Conservation (phyloP, 2,797 vertebrate genomes). For the Sebastiscus albofasciatus region DNA sequence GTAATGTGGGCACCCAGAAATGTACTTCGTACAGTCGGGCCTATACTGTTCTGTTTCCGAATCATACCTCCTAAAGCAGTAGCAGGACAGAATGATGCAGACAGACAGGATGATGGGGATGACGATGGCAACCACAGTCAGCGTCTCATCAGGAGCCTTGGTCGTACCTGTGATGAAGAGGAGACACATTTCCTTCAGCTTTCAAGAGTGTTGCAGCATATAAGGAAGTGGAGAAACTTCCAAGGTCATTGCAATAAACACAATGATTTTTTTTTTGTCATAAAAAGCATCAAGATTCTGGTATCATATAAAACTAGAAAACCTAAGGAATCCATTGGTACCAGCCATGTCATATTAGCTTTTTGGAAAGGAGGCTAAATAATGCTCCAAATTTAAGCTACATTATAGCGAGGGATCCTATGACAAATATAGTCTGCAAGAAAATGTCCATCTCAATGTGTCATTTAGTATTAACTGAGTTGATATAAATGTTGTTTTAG, state of each 20-base stretch:
- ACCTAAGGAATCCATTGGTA: too few species aligned
- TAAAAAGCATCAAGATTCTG: background rate
- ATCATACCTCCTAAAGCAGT: constrained; percentile 67
- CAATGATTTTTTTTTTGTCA: background rate
- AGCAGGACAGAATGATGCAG: constrained; percentile 61
- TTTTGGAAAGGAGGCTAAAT: too few species aligned
- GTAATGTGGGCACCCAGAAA: background rate
- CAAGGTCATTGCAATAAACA: background rate
- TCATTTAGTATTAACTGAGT: background rate
- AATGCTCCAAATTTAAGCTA: too few species aligned
- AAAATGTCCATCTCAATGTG: background rate
- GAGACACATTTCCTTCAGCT: background rate
- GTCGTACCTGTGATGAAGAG: constrained; percentile 9
- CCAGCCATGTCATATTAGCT: too few species aligned
- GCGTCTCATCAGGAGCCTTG: accelerated
- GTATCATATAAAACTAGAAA: too few species aligned
- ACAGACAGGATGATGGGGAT: constrained; percentile 47
- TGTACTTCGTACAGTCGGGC: background rate
- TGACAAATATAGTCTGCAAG: background rate
- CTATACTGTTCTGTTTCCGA: background rate
- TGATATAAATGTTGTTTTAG: background rate
- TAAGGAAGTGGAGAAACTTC: background rate
- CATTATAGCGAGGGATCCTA: background rate
- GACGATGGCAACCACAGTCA: constrained; percentile 24
- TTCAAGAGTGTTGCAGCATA: background rate